These are phyloP conservation scores for Eutrigla gurnardus DNA, from an alignment of 2,797 vertebrate genomes.

Conservation along the genomic window DNA sequence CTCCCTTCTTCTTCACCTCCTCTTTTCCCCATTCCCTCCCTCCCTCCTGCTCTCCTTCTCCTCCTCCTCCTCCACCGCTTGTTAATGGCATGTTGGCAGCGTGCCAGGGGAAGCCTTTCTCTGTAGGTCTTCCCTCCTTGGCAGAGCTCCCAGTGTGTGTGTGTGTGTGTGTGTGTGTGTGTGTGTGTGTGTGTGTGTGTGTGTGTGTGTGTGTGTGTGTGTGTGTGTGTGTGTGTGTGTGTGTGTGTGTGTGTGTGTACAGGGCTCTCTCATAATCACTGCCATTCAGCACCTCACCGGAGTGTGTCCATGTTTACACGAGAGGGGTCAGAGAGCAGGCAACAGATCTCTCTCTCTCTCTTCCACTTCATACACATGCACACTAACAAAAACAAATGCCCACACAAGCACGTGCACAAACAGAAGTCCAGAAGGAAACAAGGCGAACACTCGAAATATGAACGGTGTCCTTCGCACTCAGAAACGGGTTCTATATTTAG, in stretches of 20 bases:
- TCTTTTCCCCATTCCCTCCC: slow-evolving; percentile 34
- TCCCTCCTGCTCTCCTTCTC: slow-evolving; percentile 17
- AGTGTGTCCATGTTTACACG: slow-evolving; percentile 87
- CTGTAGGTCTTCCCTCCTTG: slow-evolving; percentile 84
- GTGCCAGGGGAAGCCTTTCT: slow-evolving; percentile 81
- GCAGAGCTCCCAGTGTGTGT: slow-evolving; percentile 77
- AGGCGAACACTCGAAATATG: background rate
- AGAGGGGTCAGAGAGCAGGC: slow-evolving; percentile 85
- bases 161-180: slow-evolving; percentile 40
- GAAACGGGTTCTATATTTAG: background rate
- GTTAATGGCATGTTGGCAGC: slow-evolving; percentile 78
- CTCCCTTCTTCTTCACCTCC: slow-evolving; percentile 26
- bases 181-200: slow-evolving; percentile 39
- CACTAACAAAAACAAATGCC: slow-evolving; percentile 19
- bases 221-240: slow-evolving; percentile 24
- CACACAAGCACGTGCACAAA: slow-evolving; percentile 20
- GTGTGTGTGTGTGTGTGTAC: slow-evolving; percentile 30
- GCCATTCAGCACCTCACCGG: slow-evolving; percentile 81
- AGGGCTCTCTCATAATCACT: slow-evolving; percentile 77
- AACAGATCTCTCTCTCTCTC: slow-evolving; percentile 67
- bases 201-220: slow-evolving; percentile 45
- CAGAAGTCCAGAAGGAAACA: slow-evolving; percentile 26
- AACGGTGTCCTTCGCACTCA: background rate
- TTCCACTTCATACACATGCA: slow-evolving; percentile 21
- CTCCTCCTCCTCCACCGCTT: slow-evolving; percentile 45